Percentiles rank a stretch among this genome's conserved stretches.
phyloP scores from a whole-genome alignment of 1,140 invertebrate species.

The Ruditapes philippinarum region DNA sequence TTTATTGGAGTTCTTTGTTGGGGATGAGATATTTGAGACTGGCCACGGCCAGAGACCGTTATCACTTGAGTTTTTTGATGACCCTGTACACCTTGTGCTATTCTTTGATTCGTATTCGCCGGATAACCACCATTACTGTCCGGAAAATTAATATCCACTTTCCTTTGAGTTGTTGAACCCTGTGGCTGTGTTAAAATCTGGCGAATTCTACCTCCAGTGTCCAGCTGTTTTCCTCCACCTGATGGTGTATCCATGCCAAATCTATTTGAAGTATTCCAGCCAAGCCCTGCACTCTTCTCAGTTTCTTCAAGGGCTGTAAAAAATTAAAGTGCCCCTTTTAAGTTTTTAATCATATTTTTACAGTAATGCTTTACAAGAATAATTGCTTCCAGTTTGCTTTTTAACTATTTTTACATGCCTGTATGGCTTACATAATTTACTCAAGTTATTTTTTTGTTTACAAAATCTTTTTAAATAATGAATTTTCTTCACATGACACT shows the following conservation, averaged over 20 bases:
- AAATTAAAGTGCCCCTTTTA: too few relatives aligned
- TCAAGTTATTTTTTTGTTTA: too few relatives aligned
- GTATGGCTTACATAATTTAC: too few relatives aligned
- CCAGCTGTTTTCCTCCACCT: neutral
- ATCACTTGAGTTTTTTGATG: neutral
- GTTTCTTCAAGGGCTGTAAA: constrained; percentile 41
- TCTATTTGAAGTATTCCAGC: constrained; percentile 31
- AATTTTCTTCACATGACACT: too few relatives aligned
- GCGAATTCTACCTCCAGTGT: neutral
- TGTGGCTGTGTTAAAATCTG: neutral
- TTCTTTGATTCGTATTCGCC: neutral
- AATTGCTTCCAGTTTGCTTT: too few relatives aligned
- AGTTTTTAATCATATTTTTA: too few relatives aligned
- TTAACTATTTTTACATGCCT: too few relatives aligned
- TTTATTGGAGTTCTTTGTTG: neutral
- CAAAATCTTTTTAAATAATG: too few relatives aligned
- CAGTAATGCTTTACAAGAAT: too few relatives aligned
- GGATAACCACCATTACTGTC: constrained; percentile 1
- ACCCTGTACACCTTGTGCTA: neutral
- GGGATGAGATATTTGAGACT: neutral
- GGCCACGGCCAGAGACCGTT: constrained; percentile 8
- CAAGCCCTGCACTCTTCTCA: constrained; percentile 41
- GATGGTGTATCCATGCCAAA: neutral
- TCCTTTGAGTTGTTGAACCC: neutral
- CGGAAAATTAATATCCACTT: constrained; percentile 21